phyloP scores from a whole-genome alignment of 2,797 vertebrate genomes.

The Argyrosomus regius region DNA sequence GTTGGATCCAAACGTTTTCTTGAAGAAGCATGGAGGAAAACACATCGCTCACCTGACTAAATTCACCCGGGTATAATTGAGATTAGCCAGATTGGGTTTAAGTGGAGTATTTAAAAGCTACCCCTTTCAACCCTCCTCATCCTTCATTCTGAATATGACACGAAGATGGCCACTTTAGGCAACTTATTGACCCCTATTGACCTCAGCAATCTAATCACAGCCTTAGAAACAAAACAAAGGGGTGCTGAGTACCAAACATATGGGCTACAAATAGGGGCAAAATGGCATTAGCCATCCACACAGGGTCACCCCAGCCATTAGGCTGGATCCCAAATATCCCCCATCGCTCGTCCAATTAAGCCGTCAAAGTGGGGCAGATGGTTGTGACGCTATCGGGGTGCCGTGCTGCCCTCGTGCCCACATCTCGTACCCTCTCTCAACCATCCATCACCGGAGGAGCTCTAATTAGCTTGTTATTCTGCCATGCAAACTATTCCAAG shows the following conservation, averaged over 20 bases:
- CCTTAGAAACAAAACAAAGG: slow-evolving; percentile 50
- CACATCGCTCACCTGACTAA: background rate
- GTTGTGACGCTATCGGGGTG: slow-evolving; percentile 72
- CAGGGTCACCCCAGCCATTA: slow-evolving; percentile 70
- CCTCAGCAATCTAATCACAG: slow-evolving; percentile 48
- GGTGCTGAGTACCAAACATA: slow-evolving; percentile 18
- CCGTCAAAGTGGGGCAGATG: slow-evolving; percentile 78
- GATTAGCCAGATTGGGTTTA: slow-evolving; percentile 20
- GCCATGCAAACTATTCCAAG: slow-evolving; percentile 85
- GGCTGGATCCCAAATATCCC: slow-evolving; percentile 67
- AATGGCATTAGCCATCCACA: slow-evolving; percentile 57
- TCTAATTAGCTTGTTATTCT: slow-evolving; percentile 89
- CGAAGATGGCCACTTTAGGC: slow-evolving; percentile 45
- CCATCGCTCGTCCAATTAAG: slow-evolving; percentile 80
- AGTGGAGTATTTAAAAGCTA: slow-evolving; percentile 43
- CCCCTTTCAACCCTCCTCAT: slow-evolving; percentile 36
- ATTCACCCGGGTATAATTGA: background rate
- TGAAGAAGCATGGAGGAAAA: background rate
- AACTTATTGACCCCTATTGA: slow-evolving; percentile 69
- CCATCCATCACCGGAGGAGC: slow-evolving; percentile 80
- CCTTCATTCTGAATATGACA: slow-evolving; percentile 60
- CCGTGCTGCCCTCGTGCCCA: slow-evolving; percentile 74
- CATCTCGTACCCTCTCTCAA: slow-evolving; percentile 66
- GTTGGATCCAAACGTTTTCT: background rate
- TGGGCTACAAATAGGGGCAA: slow-evolving; percentile 62